These are phyloP conservation scores for Craterocephalus amniculus DNA, from an alignment of 2,797 vertebrate genomes.

Conservation along the genomic window DNA sequence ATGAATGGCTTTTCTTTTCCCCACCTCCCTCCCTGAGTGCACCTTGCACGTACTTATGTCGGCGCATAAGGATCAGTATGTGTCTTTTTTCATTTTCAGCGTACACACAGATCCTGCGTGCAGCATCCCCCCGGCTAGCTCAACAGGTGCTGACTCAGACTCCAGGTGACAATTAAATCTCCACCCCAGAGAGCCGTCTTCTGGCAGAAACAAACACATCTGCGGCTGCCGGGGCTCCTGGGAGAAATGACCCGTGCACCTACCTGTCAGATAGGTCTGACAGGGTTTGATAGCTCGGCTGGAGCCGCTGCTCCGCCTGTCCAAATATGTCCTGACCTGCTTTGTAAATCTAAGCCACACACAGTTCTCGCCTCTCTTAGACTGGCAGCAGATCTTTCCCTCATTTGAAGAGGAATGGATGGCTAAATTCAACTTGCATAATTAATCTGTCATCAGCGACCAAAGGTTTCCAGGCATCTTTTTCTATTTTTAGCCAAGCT, in stretches of 20 bases:
- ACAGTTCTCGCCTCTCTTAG: constrained; percentile 4
- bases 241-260: constrained; percentile 41
- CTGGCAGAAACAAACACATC: constrained; percentile 64
- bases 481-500: constrained; percentile 4
- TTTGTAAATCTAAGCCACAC: constrained; percentile 3
- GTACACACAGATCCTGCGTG: background rate
- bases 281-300: constrained; percentile 35
- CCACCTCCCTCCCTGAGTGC: constrained; percentile 8
- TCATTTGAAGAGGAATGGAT: constrained; percentile 31
- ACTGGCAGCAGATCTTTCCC: constrained; percentile 3
- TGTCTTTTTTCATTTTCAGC: background rate
- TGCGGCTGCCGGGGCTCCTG: constrained; percentile 39
- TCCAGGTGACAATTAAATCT: constrained; percentile 55
- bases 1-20: constrained; percentile 38
- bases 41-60: background rate
- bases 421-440: constrained; percentile 18
- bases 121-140: constrained; percentile 19
- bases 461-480: background rate
- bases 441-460: constrained; percentile 23
- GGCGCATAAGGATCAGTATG: background rate
- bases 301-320: constrained; percentile 26
- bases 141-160: constrained; percentile 31
- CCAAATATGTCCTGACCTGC: constrained; percentile 16
- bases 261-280: constrained; percentile 54
- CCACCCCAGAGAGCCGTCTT: constrained; percentile 46